phyloP scores from a whole-genome alignment of 2,113 vertebrate species.

The Phylloscopus trochilus region DNA sequence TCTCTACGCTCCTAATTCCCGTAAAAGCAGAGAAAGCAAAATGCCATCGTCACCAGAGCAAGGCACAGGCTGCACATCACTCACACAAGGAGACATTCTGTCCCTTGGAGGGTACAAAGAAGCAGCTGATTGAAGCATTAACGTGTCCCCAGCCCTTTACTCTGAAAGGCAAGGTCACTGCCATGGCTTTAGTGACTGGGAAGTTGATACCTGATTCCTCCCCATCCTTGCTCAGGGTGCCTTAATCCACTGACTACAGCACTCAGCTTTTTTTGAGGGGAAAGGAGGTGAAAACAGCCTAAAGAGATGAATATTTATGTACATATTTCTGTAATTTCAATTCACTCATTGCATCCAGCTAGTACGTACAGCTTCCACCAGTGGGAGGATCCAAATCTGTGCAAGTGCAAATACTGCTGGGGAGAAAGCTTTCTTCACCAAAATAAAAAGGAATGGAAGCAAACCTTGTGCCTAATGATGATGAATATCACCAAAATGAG shows the following conservation, averaged over 20 bases:
- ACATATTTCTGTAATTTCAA: slow-evolving; percentile 43
- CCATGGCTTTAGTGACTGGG: background rate
- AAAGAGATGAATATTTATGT: slow-evolving; percentile 50
- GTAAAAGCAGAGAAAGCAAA: background rate
- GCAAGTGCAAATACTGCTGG: slow-evolving; percentile 16
- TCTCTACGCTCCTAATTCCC: background rate
- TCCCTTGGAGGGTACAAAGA: background rate
- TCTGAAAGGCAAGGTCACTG: slow-evolving; percentile 19
- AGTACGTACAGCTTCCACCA: background rate
- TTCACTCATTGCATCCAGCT: background rate
- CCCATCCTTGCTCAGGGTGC: background rate
- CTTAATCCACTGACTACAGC: background rate
- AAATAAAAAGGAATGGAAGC: slow-evolving; percentile 18
- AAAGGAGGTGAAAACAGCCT: background rate
- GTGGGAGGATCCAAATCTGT: slow-evolving; percentile 42
- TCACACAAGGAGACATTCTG: background rate
- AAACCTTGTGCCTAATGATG: slow-evolving; percentile 35
- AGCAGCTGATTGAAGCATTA: slow-evolving; percentile 29
- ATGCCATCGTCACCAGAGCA: background rate
- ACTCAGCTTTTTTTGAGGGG: background rate
- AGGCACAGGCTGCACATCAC: background rate
- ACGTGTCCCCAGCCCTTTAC: background rate
- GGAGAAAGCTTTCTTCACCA: slow-evolving; percentile 7
- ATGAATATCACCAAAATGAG: slow-evolving; percentile 35
- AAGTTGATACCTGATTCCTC: background rate